Evolutionary conservation across 2,113 vertebrate genomes (phyloP), one percentile per base, ranked within the genome.

Genomic region (Papio anubis): DNA sequence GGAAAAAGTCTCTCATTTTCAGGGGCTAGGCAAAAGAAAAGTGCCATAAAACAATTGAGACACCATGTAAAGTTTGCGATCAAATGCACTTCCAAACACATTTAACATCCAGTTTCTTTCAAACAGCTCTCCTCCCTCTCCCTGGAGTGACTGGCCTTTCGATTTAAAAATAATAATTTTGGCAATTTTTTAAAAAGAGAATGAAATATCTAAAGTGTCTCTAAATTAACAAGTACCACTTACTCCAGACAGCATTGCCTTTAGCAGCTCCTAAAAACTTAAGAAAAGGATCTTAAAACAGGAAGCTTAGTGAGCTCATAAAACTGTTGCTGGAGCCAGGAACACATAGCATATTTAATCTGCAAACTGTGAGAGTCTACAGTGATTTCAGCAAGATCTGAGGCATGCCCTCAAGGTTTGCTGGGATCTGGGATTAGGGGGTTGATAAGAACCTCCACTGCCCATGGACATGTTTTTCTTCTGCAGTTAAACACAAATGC

Each of bases 301-400:
- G 99, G 99, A 99, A 99, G 99, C 99, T 99, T 99, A 99, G 99
- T 97, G 99, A 99, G 99, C 99, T 99, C 99, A 99, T 99, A 99
- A 99, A 99, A 98, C 98, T 98, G 98, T 98, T 98, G 98, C 98
- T 99, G 99, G 98, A 99, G 98, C 99, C 98, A 99, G 99, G 99
- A 99, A 99, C 99, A 99, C 99, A 99, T 99, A 99, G 99, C 99
- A 99, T 99, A 99, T 99, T 99, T 99, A 99, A 99, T 99, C 99
- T 99, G 99, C 99, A 99, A 99, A 99, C 99, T 99, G 99, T 99
- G 99, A 99, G 99, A 99, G 99, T 99, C 99, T 99, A 98, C 99
- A 99, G 98, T 99, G 99, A 99, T 99, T 99, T 99, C 98, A 99
- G 99, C 98, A 98, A 99, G 99, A 99, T 99, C 99, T 99, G 99